Conservation (phyloP, 2,888 invertebrate species). For the Theodoxus fluviatilis region DNA sequence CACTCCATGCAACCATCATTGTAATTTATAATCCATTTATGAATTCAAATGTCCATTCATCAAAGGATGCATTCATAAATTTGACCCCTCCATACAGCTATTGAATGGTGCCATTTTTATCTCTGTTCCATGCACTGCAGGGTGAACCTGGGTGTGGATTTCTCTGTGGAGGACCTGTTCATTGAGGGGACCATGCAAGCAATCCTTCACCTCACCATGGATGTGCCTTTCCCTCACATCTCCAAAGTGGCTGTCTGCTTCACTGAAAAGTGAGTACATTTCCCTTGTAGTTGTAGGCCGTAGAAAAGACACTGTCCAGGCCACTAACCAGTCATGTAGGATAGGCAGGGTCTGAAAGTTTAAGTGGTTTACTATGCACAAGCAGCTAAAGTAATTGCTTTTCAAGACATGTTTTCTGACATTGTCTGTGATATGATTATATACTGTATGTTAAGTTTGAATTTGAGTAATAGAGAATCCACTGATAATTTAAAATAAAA, state of each 20-base stretch:
- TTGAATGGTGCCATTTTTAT: too few species aligned
- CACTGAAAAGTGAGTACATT: constrained; percentile 64
- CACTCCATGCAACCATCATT: too few species aligned
- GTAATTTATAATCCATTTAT: not conserved
- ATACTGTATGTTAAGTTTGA: not conserved
- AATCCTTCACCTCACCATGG: constrained; percentile 67
- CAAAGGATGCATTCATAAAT: too few species aligned
- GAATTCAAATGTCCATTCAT: not conserved
- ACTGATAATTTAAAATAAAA: too few species aligned
- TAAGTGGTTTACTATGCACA: not conserved
- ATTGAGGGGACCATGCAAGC: constrained; percentile 68
- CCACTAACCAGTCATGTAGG: too few species aligned
- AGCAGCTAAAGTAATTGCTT: not conserved
- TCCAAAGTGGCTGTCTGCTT: constrained; percentile 68
- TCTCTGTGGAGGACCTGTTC: constrained; percentile 69
- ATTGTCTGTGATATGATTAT: too few species aligned
- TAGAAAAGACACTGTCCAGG: not conserved
- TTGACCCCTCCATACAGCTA: too few species aligned
- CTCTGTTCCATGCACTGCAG: constrained; percentile 61
- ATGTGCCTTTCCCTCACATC: constrained; percentile 69
- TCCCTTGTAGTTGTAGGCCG: not conserved
- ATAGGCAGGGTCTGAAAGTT: not conserved
- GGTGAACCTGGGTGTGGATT: constrained; percentile 68
- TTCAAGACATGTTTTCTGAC: not conserved
- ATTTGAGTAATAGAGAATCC: not conserved